Base-by-base conservation (phyloP, 30 jellyfish, hydroid and myxozoan genomes). In the Aurelia aurita complex sp. Pacific region DNA sequence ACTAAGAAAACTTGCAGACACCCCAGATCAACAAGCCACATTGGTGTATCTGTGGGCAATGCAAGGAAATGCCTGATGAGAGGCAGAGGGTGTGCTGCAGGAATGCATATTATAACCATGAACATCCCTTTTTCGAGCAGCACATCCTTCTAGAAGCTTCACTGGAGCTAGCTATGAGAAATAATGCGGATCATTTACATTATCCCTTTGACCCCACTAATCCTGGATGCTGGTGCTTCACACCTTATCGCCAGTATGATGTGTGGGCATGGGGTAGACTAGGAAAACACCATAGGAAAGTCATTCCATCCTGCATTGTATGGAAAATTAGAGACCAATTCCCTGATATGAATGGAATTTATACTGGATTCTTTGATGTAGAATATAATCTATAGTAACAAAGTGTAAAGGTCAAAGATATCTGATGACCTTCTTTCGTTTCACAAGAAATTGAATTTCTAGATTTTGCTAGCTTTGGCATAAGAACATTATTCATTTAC, bases 191-290 rank as follows among this genome's bases (percentile, higher is more conserved):
- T 53, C 36, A 10, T 17, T 36, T 59, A 4, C 38, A 59, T 29
- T 73, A 74, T 71, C 94, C 94, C 14, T 73, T 73, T 65, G 94
- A 85, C 57, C 79, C 87, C 8, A 42, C 15, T 13, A 46, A 55
- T 7, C 71, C 71, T 57, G 92, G 79, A 9, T 83, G 87, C 64
- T 85, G 88, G 83, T 1, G 89, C 16, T 60, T 17, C 32, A 52
- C 94, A 10, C 89, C 89, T 4, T 85, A 85, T 46, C 89, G 83
- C 16, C 89, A 85, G 64, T 85, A 85, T 60, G 36, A 10, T 5
- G 4, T 85, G 34, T 85, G 94, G 94, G 50, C 17, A 43, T 85
- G 88, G 88, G 94, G 89, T 1, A 53, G 61, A 23, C 87, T 83
- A 12, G 88, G 92, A 3, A 52, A 46, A 1, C 64, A 80, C 12